Conservation (phyloP, 2,113 vertebrate genomes). For the Salvelinus fontinalis region DNA sequence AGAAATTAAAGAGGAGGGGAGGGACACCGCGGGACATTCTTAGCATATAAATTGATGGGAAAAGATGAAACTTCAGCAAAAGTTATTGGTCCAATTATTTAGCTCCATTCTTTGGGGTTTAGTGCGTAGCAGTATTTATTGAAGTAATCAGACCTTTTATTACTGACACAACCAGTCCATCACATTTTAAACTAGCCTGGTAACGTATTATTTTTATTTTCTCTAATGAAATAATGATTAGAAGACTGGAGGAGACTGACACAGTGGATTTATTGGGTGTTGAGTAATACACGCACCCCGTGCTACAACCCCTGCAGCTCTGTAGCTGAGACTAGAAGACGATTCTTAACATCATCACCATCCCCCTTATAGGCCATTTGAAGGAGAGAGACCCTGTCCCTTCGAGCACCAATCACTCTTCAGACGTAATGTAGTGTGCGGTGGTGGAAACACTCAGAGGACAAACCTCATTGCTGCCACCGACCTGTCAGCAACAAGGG, state of each 20-base stretch:
- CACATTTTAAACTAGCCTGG: slow-evolving; percentile 40
- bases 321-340: neutral
- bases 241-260: slow-evolving; percentile 26
- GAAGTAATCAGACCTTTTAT: slow-evolving; percentile 58
- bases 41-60: slow-evolving; percentile 58
- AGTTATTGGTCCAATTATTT: slow-evolving; percentile 63
- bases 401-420: slow-evolving; percentile 27
- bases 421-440: slow-evolving; percentile 31
- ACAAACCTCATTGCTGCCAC: slow-evolving; percentile 52
- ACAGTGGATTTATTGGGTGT: slow-evolving; percentile 17
- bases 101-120: slow-evolving; percentile 48
- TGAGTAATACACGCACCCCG: neutral
- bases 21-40: slow-evolving; percentile 44
- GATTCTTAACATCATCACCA: neutral
- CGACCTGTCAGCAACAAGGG: slow-evolving; percentile 40
- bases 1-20: slow-evolving; percentile 61
- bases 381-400: slow-evolving; percentile 33
- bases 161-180: slow-evolving; percentile 46
- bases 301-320: neutral
- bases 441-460: slow-evolving; percentile 47
- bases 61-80: slow-evolving; percentile 50
- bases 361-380: slow-evolving; percentile 28
- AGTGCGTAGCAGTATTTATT: slow-evolving; percentile 48
- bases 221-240: slow-evolving; percentile 36
- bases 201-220: slow-evolving; percentile 48